Percentiles rank a stretch among this genome's conserved stretches.
Conservation (phyloP, 2,113 vertebrate genomes). For the Tragulus kanchil region DNA sequence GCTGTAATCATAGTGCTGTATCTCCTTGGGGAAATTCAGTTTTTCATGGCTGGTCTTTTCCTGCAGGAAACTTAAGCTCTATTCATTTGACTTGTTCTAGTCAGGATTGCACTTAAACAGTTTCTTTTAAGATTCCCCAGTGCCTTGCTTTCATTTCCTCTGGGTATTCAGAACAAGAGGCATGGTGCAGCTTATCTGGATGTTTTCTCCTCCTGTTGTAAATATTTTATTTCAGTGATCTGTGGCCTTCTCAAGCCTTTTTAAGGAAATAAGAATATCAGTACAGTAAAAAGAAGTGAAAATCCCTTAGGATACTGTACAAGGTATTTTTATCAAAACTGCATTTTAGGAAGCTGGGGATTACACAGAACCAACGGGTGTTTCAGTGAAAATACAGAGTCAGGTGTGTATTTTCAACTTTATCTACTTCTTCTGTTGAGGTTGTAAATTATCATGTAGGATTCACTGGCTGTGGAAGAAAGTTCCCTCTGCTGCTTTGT, state of each 20-base stretch:
- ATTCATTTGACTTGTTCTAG: background rate
- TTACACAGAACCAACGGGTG: background rate
- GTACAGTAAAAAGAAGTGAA: background rate
- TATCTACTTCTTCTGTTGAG: background rate
- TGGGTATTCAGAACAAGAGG: background rate
- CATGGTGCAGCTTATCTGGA: background rate
- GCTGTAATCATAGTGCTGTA: background rate
- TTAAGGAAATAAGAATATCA: background rate
- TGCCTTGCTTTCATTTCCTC: background rate
- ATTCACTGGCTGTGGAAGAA: background rate
- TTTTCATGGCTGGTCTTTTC: background rate
- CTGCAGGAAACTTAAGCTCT: background rate
- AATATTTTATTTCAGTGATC: constrained; percentile 52
- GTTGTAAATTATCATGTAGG: background rate
- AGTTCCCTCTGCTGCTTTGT: background rate
- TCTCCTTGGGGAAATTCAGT: constrained; percentile 14
- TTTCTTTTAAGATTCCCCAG: constrained; percentile 16
- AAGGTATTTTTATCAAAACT: background rate
- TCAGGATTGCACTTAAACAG: background rate
- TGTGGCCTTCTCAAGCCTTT: background rate
- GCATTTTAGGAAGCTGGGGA: background rate
- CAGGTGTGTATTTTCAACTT: background rate
- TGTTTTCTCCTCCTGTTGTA: background rate
- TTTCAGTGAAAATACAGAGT: background rate
- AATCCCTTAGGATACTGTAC: background rate